These are phyloP conservation scores for Abscondita cerata DNA, from an alignment of 2,888 invertebrate genomes.

Conservation along the genomic window DNA sequence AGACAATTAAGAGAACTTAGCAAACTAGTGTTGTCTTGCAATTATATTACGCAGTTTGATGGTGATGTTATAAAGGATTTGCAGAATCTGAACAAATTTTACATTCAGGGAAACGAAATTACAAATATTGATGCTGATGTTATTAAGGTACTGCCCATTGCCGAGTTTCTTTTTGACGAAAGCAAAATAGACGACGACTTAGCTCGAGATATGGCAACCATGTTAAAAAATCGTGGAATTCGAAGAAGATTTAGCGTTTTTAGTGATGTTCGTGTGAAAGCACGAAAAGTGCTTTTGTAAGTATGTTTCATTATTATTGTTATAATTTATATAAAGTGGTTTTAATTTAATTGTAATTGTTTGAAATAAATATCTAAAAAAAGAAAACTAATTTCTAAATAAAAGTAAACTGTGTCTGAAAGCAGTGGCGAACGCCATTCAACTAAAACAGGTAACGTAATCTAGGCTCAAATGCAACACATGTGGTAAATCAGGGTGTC, in stretches of 20 bases:
- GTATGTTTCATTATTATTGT: too few relatives aligned
- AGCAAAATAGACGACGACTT: background rate
- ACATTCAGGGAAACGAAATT: slow-evolving; percentile 16
- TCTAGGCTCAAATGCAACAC: too few relatives aligned
- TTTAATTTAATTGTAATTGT: too few relatives aligned
- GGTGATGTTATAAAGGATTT: slow-evolving; percentile 6
- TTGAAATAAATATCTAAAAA: too few relatives aligned
- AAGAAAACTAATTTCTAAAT: too few relatives aligned
- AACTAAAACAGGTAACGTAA: too few relatives aligned
- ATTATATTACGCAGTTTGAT: slow-evolving; percentile 9
- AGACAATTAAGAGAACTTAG: background rate
- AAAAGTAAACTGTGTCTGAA: too few relatives aligned
- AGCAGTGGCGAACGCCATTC: too few relatives aligned
- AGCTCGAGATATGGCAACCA: slow-evolving; percentile 5
- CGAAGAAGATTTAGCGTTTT: slow-evolving; percentile 8
- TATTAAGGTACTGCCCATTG: slow-evolving; percentile 1
- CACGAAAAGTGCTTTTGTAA: background rate
- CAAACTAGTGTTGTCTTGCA: slow-evolving; percentile 16
- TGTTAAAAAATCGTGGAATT: slow-evolving; percentile 5
- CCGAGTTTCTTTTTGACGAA: slow-evolving; percentile 15
- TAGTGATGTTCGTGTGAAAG: background rate
- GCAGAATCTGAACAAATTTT: slow-evolving; percentile 11
- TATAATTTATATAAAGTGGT: too few relatives aligned
- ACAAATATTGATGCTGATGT: slow-evolving; percentile 1
- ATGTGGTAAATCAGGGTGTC: too few relatives aligned